Evolutionary conservation across 1,140 invertebrate species (phyloP).

Genomic region (Cyclargus thomasi): DNA sequence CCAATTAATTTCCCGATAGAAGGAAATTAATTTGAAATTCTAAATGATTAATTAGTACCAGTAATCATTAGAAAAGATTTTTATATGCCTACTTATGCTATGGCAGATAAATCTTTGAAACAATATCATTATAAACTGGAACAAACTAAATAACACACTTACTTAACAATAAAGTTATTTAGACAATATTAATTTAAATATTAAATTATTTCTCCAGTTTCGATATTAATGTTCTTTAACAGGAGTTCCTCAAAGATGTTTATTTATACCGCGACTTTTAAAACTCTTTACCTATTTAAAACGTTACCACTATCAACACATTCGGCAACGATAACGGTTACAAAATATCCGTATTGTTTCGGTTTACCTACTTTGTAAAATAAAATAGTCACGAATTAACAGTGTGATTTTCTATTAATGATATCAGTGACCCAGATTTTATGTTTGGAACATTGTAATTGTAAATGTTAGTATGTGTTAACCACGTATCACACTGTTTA

Average conservation of each 20-base stretch:
- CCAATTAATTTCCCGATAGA: too few relatives aligned
- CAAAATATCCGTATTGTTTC: background rate
- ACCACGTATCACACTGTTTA: background rate
- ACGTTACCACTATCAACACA: background rate
- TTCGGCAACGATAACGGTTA: background rate
- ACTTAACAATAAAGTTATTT: too few relatives aligned
- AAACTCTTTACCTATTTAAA: background rate
- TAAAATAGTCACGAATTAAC: background rate
- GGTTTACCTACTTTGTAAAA: background rate
- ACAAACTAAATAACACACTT: too few relatives aligned
- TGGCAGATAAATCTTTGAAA: background rate
- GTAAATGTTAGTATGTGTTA: background rate
- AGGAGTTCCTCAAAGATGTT: too few relatives aligned
- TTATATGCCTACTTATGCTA: background rate
- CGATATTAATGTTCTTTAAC: too few relatives aligned
- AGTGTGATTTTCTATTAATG: background rate
- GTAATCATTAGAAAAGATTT: background rate
- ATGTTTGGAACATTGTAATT: conserved; percentile 22
- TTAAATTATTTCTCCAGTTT: too few relatives aligned
- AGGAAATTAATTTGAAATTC: background rate
- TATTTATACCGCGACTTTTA: background rate
- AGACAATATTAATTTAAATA: too few relatives aligned
- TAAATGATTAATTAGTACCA: background rate
- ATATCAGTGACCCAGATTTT: conserved; percentile 25
- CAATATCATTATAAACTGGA: too few relatives aligned